A percentile compares a stretch with the other conserved stretches of the same genome.
Evolutionary conservation across 1,140 invertebrate genomes (phyloP).

Genomic region (Drosophila ogumai): DNA sequence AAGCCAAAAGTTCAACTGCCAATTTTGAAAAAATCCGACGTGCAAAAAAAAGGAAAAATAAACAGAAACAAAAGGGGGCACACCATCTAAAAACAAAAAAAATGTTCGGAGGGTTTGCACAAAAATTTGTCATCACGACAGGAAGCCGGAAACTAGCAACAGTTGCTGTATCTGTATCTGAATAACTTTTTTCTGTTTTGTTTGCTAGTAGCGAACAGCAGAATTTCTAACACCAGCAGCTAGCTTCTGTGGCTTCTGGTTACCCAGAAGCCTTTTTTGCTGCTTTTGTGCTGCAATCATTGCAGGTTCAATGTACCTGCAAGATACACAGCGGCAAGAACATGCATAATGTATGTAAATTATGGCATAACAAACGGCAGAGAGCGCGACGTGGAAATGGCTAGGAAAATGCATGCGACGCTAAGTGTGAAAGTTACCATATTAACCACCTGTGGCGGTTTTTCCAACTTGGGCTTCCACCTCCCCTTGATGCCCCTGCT

Average conservation of each 20-base stretch:
- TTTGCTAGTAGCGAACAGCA: conserved; percentile 19
- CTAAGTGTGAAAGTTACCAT: conserved; percentile 76
- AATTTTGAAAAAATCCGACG: conserved; percentile 23
- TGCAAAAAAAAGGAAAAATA: conserved; percentile 6
- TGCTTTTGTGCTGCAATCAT: conserved; percentile 53
- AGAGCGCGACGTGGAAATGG: conserved; percentile 16
- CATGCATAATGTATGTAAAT: conserved; percentile 83
- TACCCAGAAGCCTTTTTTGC: conserved; percentile 20
- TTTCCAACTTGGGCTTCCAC: background rate
- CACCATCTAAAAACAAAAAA: conserved; percentile 31
- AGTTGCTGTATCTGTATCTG: conserved; percentile 62
- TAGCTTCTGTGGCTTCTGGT: conserved; percentile 20
- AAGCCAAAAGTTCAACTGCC: conserved; percentile 43
- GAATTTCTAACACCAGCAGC: conserved; percentile 5
- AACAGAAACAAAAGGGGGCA: conserved; percentile 1
- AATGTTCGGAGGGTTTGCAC: conserved; percentile 46
- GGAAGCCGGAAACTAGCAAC: conserved; percentile 81
- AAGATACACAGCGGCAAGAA: conserved; percentile 48
- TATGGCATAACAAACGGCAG: conserved; percentile 65
- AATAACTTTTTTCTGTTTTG: conserved; percentile 56
- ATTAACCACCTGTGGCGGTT: conserved; percentile 78
- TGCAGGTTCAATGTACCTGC: conserved; percentile 80
- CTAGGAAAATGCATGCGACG: conserved; percentile 49
- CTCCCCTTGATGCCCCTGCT: background rate
- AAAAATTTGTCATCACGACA: conserved; percentile 74